Base-by-base conservation (phyloP, 2,113 vertebrate species). In the Circaetus cinerascens region DNA sequence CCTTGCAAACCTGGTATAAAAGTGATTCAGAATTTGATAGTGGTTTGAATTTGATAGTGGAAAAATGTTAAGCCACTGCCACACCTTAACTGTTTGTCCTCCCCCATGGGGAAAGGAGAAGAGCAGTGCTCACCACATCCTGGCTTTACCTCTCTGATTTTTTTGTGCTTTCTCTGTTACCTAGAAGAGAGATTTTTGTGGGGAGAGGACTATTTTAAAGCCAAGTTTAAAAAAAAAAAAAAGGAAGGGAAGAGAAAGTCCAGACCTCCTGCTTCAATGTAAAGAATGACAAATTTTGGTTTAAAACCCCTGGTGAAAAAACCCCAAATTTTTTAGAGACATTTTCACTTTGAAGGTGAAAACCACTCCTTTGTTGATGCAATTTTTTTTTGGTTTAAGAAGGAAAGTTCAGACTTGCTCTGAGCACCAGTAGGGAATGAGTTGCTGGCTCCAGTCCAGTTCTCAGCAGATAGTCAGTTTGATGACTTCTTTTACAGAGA, bases 231-330 rank as follows among this genome's bases (percentile, higher is more conserved):
- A 53, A 30, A 36, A 26, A 53, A 29, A 19, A 15, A 20, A 20
- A 20, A 1, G 18, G 20, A 67, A 66, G 50, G 1, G 43, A 53
- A 63, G 43, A 73, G 36, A 83, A 95, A 94, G 77, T 85, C 60
- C 76, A 95, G 55, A 84, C n/a, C 26, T 62, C 29, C 48, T 72
- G 50, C 45, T 96, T 85, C 56, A 29, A 1, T 63, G 29, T 55
- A 45, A 86, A 69, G 11, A 80, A 67, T 89, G 92, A 95, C 84
- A 89, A 89, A 91, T 91, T 95, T 93, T 73, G 74, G 36, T 69
- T 93, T 83, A 73, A 97, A 86, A 67, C 59, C 74, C 29, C 50
- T 92, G 25, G 20, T 95, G 92, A 86, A 66, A 96, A 89, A 66
- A 12, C 10, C 16, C 34, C 7, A 14, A 41, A 30, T 1, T 62